Percentiles rank a stretch among this genome's conserved stretches.
Evolutionary conservation across 2,113 vertebrate species (phyloP).

Genomic region (Osmerus eperlanus): DNA sequence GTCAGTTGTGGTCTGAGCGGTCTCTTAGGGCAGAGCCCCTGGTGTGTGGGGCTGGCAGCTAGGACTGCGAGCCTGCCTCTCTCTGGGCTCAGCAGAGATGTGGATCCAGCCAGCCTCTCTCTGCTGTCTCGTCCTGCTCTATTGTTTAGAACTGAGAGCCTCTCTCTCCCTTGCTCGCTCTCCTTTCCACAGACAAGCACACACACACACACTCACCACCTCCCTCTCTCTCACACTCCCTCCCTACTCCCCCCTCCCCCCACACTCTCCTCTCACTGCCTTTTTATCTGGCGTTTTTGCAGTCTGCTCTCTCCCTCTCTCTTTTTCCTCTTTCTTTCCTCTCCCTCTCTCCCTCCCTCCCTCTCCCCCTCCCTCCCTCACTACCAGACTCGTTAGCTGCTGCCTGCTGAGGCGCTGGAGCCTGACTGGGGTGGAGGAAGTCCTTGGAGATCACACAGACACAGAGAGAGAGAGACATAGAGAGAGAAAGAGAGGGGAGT

Average conservation of each 20-base stretch:
- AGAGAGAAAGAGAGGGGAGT: conserved; percentile 10
- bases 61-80: no score
- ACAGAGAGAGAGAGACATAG: conserved; percentile 11
- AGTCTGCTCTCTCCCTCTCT: conserved; percentile 2
- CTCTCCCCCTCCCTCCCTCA: conserved; percentile 47
- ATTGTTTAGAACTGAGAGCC: conserved; percentile 81
- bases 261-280: conserved; percentile 16
- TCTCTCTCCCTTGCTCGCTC: conserved; percentile 41
- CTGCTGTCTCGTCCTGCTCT: conserved; percentile 61
- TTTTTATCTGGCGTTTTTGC: conserved; percentile 13
- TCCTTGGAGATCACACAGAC: conserved; percentile 77
- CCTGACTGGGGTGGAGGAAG: conserved; percentile 81
- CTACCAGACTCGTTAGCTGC: conserved; percentile 94
- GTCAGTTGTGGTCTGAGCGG: no score
- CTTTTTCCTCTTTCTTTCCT: no score
- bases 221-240: conserved; percentile 23
- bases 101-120: no score
- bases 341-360: not conserved
- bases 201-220: conserved; percentile 2
- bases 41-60: no score
- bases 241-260: not conserved
- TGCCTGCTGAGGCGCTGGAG: conserved; percentile 81
- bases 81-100: no score
- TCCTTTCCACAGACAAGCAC: conserved; percentile 17
- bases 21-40: no score